Percentiles rank a stretch among this genome's conserved stretches.
phyloP scores from a whole-genome alignment of 2,113 vertebrate species.

The Pipa parva region DNA sequence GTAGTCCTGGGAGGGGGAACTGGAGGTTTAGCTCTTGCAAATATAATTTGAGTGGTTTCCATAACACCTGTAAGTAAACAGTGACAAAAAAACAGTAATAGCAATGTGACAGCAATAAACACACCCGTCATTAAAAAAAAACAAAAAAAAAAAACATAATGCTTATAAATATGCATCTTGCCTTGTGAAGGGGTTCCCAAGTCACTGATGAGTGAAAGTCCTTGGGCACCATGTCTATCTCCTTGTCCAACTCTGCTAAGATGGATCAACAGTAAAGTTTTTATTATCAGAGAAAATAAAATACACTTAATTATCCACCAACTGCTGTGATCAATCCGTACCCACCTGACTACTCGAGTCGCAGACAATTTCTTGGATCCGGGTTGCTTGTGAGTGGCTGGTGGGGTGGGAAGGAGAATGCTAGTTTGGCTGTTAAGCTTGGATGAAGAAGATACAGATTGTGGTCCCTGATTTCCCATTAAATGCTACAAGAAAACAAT shows the following conservation, averaged over 20 bases:
- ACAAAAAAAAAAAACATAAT: background rate
- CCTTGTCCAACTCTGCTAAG: background rate
- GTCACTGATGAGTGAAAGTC: background rate
- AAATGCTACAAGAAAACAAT: constrained; percentile 9
- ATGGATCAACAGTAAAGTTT: background rate
- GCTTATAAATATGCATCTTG: background rate
- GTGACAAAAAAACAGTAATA: no score
- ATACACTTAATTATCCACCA: background rate
- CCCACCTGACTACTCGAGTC: constrained; percentile 71
- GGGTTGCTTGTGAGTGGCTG: constrained; percentile 64
- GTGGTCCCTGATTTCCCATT: background rate
- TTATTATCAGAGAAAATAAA: background rate
- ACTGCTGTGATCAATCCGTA: background rate
- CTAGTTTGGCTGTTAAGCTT: constrained; percentile 50
- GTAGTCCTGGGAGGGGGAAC: constrained; percentile 48
- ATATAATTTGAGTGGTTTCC: constrained; percentile 55
- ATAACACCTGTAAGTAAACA: constrained; percentile 55
- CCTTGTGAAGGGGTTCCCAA: background rate
- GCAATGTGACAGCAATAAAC: background rate
- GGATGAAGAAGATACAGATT: background rate
- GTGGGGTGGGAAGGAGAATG: constrained; percentile 75
- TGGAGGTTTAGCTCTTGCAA: constrained; percentile 57
- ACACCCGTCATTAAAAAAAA: background rate
- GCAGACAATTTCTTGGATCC: constrained; percentile 65
- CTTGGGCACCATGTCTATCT: background rate